A percentile compares a stretch with the other conserved stretches of the same genome.
These are phyloP conservation scores for Neosalanx taihuensis DNA, from an alignment of 2,797 vertebrate species.

Conservation along the genomic window DNA sequence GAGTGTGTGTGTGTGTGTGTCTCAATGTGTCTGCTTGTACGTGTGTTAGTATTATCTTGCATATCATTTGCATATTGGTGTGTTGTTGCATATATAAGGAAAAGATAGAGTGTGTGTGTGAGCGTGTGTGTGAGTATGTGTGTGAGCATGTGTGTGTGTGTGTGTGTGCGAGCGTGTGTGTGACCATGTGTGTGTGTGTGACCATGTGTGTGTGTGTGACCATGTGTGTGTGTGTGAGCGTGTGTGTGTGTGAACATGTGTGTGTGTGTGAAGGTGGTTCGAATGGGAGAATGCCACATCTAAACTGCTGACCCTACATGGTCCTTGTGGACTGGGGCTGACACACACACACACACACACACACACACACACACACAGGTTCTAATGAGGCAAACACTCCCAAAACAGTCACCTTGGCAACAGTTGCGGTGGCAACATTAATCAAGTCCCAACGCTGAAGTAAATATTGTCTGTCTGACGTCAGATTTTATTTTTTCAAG, in stretches of 20 bases:
- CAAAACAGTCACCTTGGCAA: background rate
- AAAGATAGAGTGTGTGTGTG: background rate
- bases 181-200: constrained; percentile 2
- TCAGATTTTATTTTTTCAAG: background rate
- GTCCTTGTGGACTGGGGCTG: background rate
- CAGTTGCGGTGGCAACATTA: background rate
- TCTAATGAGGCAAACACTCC: background rate
- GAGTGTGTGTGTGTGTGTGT: no score
- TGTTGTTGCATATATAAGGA: background rate
- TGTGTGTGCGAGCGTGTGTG: background rate
- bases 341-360: background rate
- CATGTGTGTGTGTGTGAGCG: background rate
- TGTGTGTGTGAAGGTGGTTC: constrained; percentile 4
- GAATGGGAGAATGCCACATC: constrained; percentile 1
- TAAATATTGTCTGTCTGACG: background rate
- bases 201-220: background rate
- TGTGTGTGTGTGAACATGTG: background rate
- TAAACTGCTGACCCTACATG: constrained; percentile 10
- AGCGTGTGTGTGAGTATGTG: background rate
- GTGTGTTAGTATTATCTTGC: no score
- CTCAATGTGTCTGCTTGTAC: no score
- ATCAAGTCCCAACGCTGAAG: background rate
- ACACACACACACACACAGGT: background rate
- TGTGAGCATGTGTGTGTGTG: background rate
- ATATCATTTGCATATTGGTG: no score